A percentile compares a stretch with the other conserved stretches of the same genome.
Conservation (phyloP, 2,113 vertebrate species). For the Motacilla tschutschensis region DNA sequence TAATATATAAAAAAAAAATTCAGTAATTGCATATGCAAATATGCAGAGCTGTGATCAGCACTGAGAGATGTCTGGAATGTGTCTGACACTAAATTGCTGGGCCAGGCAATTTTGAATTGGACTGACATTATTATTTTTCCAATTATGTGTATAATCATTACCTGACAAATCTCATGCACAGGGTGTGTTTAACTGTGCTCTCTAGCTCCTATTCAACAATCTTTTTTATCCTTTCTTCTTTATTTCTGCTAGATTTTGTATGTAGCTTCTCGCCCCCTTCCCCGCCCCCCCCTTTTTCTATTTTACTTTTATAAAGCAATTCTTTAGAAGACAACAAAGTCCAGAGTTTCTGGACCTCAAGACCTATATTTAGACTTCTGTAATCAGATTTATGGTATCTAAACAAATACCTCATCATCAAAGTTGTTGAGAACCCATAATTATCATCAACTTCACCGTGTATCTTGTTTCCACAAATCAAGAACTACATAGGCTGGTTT, state of each 20-base stretch:
- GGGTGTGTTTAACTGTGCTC: neutral
- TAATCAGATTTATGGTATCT: slow-evolving; percentile 29
- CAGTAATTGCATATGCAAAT: neutral
- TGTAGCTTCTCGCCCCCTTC: neutral
- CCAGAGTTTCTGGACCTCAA: neutral
- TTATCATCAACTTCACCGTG: slow-evolving; percentile 24
- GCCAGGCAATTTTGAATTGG: neutral
- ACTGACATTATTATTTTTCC: neutral
- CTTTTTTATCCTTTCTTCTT: neutral
- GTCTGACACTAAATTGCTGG: neutral
- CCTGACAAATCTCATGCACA: neutral
- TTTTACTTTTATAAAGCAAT: neutral
- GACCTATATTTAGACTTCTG: neutral
- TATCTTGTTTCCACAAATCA: slow-evolving; percentile 40
- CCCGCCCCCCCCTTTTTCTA: no score
- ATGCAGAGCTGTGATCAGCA: neutral
- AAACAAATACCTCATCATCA: slow-evolving; percentile 44
- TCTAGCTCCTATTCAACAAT: neutral
- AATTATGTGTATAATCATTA: neutral
- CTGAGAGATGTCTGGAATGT: neutral
- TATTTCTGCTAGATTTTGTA: neutral
- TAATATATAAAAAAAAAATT: neutral
- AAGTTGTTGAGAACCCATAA: slow-evolving; percentile 16
- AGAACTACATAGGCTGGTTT: neutral
- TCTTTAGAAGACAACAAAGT: neutral